These are phyloP conservation scores for Baronia brevicornis DNA, from an alignment of 2,888 invertebrate genomes.

Conservation along the genomic window DNA sequence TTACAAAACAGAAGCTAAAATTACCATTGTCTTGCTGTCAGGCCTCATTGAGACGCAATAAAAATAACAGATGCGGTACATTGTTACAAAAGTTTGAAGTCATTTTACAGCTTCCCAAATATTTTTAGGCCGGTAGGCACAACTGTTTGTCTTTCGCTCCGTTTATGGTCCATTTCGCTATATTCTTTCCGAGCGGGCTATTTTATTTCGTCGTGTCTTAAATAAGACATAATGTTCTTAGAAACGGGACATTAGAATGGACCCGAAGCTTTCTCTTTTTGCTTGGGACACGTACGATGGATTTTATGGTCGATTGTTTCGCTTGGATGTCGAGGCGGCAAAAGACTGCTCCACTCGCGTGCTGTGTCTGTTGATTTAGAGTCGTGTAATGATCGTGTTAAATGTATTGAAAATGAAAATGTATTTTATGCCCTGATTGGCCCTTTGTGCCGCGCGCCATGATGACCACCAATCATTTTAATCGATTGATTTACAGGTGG, in stretches of 20 bases:
- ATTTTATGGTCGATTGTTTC: slow-evolving; percentile 73
- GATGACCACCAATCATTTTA: slow-evolving; percentile 31
- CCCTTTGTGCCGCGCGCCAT: slow-evolving; percentile 33
- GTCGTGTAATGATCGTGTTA: slow-evolving; percentile 19
- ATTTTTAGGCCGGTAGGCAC: slow-evolving; percentile 57
- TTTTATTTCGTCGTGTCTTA: slow-evolving; percentile 66
- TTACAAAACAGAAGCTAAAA: slow-evolving; percentile 53
- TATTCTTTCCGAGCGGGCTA: slow-evolving; percentile 56
- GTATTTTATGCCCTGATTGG: slow-evolving; percentile 33
- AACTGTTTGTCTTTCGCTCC: slow-evolving; percentile 60
- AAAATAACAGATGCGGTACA: slow-evolving; percentile 50
- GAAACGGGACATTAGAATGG: slow-evolving; percentile 69
- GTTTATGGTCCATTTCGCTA: slow-evolving; percentile 65
- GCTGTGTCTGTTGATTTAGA: slow-evolving; percentile 19
- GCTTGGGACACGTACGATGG: slow-evolving; percentile 59
- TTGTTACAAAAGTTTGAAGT: slow-evolving; percentile 58
- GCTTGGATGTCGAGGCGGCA: slow-evolving; percentile 53
- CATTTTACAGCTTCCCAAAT: slow-evolving; percentile 60
- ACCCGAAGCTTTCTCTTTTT: slow-evolving; percentile 64
- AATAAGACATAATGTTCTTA: slow-evolving; percentile 74
- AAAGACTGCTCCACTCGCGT: slow-evolving; percentile 32
- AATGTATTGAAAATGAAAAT: slow-evolving; percentile 35
- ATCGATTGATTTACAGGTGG: slow-evolving; percentile 17
- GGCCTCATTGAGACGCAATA: slow-evolving; percentile 50
- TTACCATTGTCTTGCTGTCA: slow-evolving; percentile 58